These are phyloP conservation scores for Drosophila macrospina DNA, from an alignment of 2,888 invertebrate genomes.

Conservation along the genomic window DNA sequence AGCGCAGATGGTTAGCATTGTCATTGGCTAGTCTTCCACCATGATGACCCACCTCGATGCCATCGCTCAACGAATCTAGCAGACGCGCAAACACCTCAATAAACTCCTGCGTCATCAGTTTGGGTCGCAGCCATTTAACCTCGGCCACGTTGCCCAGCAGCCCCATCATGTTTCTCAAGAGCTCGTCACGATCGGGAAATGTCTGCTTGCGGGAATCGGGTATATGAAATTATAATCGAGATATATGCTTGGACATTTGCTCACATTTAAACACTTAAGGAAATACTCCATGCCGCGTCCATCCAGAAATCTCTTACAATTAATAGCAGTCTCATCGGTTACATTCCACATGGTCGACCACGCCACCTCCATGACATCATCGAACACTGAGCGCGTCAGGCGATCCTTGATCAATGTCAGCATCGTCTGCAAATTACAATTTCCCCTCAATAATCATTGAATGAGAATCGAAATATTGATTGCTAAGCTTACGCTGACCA, in stretches of 20 bases:
- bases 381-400: slow-evolving; percentile 91
- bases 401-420: slow-evolving; percentile 93
- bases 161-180: slow-evolving; percentile 99
- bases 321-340: slow-evolving; percentile 97
- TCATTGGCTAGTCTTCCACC: slow-evolving; percentile 58
- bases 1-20: slow-evolving; percentile 72
- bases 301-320: slow-evolving; percentile 96
- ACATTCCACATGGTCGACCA: slow-evolving; percentile 99
- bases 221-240: background rate
- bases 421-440: slow-evolving; percentile 89
- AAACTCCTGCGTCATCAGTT: slow-evolving; percentile 94
- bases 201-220: slow-evolving; percentile 86
- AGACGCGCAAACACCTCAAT: slow-evolving; percentile 94
- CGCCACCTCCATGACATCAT: slow-evolving; percentile 98
- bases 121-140: slow-evolving; percentile 91
- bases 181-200: slow-evolving; percentile 94
- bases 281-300: slow-evolving; percentile 96
- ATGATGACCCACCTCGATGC: slow-evolving; percentile 91
- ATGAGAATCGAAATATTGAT: background rate
- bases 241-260: background rate
- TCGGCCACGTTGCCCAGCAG: slow-evolving; percentile 98
- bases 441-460: background rate
- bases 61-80: slow-evolving; percentile 94
- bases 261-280: slow-evolving; percentile 93
- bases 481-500: slow-evolving; percentile 89